Percentiles rank a stretch among this genome's conserved stretches.
Conservation (phyloP, 2,888 invertebrate genomes). For the Rotaria macrura region DNA sequence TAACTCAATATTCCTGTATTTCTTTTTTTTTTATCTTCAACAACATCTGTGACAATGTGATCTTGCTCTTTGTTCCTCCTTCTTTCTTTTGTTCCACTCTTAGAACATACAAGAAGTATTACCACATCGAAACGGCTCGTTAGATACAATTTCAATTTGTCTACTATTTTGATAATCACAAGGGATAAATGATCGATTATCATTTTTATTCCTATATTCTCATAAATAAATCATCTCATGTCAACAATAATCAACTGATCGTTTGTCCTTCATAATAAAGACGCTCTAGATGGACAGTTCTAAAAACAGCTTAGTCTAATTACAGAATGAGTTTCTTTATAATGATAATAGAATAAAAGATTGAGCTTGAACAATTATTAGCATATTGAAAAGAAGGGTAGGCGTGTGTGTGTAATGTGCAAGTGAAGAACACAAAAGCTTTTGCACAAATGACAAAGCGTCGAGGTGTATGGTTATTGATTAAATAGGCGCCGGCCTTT, state of each 20-base stretch:
- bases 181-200: constrained; percentile 6
- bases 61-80: neutral
- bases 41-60: neutral
- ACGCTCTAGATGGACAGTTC: neutral
- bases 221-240: neutral
- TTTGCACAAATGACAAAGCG: constrained; percentile 15
- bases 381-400: neutral
- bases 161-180: neutral
- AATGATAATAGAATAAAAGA: constrained; percentile 2
- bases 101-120: neutral
- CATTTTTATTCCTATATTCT: neutral
- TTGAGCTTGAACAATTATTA: constrained; percentile 11
- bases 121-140: neutral
- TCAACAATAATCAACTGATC: neutral
- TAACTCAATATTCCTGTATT: no score
- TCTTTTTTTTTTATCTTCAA: neutral
- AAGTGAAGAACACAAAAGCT: constrained; percentile 15
- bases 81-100: neutral
- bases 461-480: constrained; percentile 6
- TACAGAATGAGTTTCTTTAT: neutral
- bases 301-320: neutral
- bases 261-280: neutral
- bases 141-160: neutral
- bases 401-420: neutral
- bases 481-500: constrained; percentile 3